Base-by-base conservation (phyloP, 1,140 invertebrate genomes). In the Platyura marginata region DNA sequence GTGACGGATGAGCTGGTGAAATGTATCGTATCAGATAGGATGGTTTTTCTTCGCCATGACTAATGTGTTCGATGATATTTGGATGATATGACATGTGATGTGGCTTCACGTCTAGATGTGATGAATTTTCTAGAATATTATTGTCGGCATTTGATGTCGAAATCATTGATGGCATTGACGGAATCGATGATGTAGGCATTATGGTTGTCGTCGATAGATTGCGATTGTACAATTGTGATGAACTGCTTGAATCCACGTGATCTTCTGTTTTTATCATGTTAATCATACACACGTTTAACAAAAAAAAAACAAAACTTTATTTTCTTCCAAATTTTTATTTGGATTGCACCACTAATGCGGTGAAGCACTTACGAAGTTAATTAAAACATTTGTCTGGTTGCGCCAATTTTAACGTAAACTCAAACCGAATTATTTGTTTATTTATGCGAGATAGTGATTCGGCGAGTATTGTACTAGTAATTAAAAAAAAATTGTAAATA, bases 111-210 rank as follows among this genome's bases (percentile, higher is more conserved):
- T 37, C 35, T 16, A 19, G 8, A 37, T 37, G n/a, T 8, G 5
- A 6, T 8, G 13, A 19, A 37, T n/a, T 15, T 6, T 37, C 35
- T 8, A 37, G 13, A 10, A 37, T 16, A 9, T n/a, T 32, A 9
- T 32, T 9, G 8, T 37, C 35, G 6, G n/a, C 9, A 37, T 15
- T 37, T 6, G 35, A 37, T 19, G 35, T 37, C 6, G 35, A 19
- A 8, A 15, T 6, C 13, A 37, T 15, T 9, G 13, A 6, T 19
- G 8, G 39, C 57, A 52, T 37, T 6, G 13, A 15, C 16, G 13
- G 35, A 6, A 37, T 15, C 5, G 13, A n/a, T n/a, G 35, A n/a
- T 6, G 35, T 37, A 8, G 35, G 18, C 35, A 37, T 37, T n/a
- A 37, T 37, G 16, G 6, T n/a, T n/a, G 8, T 32, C 18, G 35